These are phyloP conservation scores for Sebastes trivittatus DNA, from an alignment of 2,797 vertebrate genomes.

Conservation along the genomic window DNA sequence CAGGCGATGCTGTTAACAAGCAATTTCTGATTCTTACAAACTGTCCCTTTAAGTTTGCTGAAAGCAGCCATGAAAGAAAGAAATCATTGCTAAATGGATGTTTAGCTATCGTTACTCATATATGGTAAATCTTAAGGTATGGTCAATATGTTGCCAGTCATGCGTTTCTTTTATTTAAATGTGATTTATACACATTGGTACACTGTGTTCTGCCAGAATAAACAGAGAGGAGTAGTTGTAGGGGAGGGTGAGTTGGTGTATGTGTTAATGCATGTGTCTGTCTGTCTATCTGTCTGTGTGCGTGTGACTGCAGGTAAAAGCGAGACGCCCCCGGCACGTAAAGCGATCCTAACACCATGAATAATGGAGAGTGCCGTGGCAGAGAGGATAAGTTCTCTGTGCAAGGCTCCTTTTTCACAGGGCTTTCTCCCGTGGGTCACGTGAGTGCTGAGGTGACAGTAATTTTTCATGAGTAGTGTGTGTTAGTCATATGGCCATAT, in stretches of 20 bases:
- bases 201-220: not conserved
- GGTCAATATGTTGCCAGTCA: not conserved
- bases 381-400: slow-evolving; percentile 84
- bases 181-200: slow-evolving; percentile 2
- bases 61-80: not conserved
- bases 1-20: too few species aligned
- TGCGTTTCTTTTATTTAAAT: not conserved
- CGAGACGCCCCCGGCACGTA: slow-evolving; percentile 86
- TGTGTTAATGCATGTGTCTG: not conserved
- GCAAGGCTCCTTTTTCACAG: slow-evolving; percentile 87
- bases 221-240: slow-evolving; percentile 20
- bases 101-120: not conserved
- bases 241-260: not conserved
- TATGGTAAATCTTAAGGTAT: not conserved
- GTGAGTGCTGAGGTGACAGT: slow-evolving; percentile 78
- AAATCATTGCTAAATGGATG: not conserved
- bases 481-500: slow-evolving; percentile 67
- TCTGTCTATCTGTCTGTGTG: slow-evolving; percentile 38
- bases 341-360: slow-evolving; percentile 92
- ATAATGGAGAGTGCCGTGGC: slow-evolving; percentile 90
- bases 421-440: slow-evolving; percentile 84
- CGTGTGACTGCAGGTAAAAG: slow-evolving; percentile 72
- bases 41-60: not conserved
- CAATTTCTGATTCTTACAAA: too few species aligned
- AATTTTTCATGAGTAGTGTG: slow-evolving; percentile 89